Evolutionary conservation across 2,888 invertebrate species (phyloP), one percentile per base, ranked within the genome.

Genomic region (Lypha dubia): DNA sequence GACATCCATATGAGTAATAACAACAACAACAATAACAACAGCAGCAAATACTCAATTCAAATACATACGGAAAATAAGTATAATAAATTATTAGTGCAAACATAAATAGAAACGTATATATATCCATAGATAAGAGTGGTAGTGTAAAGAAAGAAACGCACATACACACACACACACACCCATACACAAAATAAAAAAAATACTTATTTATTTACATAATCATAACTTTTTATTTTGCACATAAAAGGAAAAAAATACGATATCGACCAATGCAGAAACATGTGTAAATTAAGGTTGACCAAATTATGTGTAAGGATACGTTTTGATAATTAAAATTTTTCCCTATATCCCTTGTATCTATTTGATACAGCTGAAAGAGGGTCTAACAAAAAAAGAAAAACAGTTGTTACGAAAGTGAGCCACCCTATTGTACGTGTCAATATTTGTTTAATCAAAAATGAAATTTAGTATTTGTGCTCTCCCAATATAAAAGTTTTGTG

Each of bases 41-140:
- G 8, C 38, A 74, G n/a, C 67, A 53, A 80, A 74, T 74, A 80
- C 4, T 46, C 32, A 53, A 60, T 62, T 46, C 44, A 74, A 38
- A 71, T 71, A 41, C 44, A 44, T 9, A 49, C 20, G 2, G 49
- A 49, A n/a, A n/a, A 49, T 17, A 49, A 20, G 53, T 65, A 53
- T 24, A 80, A 74, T 53, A 74, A 74, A 80, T 80, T 80, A 73
- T 38, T 68, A 68, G 22, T 35, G 68, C 62, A 80, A 67, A 74
- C 35, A 71, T 15, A 65, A 71, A 73, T 15, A 73, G 53, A 67
- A 58, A 60, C 38, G 46, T 28, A 41, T 1, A 35, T 8, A 46
- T 58, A 35, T 9, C 62, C 28, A 20, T 15, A 20, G 1, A 28
- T 11, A n/a, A n/a, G 13, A 32, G 17, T 7, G 32, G 20, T n/a